Conservation (phyloP, 2,797 vertebrate genomes). For the Tolypeutes matacus region DNA sequence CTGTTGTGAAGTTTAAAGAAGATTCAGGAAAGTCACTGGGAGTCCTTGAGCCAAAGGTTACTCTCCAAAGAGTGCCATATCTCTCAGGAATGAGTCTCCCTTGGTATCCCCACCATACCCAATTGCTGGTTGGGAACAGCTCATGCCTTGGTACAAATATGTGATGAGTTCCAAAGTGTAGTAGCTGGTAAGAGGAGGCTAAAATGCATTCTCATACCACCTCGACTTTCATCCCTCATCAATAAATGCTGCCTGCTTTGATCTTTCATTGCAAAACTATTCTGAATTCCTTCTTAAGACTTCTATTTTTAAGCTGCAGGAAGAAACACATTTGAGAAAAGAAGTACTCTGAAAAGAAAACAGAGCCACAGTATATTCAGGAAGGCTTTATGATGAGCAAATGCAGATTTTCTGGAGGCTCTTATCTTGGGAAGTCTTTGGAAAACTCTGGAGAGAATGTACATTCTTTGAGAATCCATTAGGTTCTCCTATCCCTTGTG, state of each 20-base stretch:
- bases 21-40: background rate
- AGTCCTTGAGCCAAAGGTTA: background rate
- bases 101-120: background rate
- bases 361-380: background rate
- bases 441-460: background rate
- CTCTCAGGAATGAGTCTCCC: background rate
- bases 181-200: background rate
- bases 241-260: background rate
- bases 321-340: background rate
- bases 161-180: background rate
- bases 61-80: background rate
- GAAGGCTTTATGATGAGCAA: background rate
- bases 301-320: background rate
- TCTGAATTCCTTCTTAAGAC: background rate
- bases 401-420: background rate
- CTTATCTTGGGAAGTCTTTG: background rate
- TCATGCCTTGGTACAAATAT: background rate
- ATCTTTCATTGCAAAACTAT: conserved; percentile 8
- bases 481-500: background rate
- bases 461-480: background rate
- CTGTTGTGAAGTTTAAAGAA: background rate
- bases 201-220: background rate
- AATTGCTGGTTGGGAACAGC: background rate
- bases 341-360: conserved; percentile 42
- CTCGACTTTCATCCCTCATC: background rate